Conservation (phyloP, 2,113 vertebrate species). For the Synchiropus splendidus region DNA sequence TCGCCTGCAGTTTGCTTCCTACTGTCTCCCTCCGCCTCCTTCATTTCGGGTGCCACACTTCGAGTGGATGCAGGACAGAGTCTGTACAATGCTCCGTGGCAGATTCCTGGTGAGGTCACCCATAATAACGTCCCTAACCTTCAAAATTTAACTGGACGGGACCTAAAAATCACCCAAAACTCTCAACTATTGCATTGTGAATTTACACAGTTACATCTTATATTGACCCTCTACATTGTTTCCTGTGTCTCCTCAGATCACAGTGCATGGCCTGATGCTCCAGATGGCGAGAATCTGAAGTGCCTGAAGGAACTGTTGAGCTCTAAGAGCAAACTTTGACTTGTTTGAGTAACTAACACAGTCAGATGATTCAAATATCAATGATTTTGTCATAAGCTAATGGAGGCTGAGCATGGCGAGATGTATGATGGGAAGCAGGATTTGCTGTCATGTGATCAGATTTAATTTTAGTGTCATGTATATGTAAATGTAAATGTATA, state of each 20-base stretch:
- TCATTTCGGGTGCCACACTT: constrained; percentile 79
- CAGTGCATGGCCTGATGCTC: constrained; percentile 70
- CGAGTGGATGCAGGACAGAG: constrained; percentile 78
- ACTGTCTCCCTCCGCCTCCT: constrained; percentile 84
- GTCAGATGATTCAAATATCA: neutral
- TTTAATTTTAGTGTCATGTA: neutral
- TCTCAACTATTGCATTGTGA: no score
- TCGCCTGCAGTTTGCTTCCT: constrained; percentile 85
- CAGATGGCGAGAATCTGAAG: constrained; percentile 72
- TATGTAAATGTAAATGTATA: neutral
- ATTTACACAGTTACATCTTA: neutral
- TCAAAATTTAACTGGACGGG: no score
- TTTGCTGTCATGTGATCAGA: neutral
- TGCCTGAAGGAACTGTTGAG: constrained; percentile 62
- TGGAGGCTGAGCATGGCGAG: neutral
- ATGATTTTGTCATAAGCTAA: neutral
- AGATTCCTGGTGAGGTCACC: constrained; percentile 68
- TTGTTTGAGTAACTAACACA: neutral
- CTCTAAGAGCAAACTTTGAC: constrained; percentile 61
- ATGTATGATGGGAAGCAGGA: no score
- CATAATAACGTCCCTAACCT: no score
- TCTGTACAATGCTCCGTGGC: constrained; percentile 53
- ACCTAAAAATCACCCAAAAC: no score
- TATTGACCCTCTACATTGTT: neutral
- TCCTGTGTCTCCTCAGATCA: constrained; percentile 66